Base-by-base conservation (phyloP, 1,140 invertebrate genomes). In the Eciton burchellii region DNA sequence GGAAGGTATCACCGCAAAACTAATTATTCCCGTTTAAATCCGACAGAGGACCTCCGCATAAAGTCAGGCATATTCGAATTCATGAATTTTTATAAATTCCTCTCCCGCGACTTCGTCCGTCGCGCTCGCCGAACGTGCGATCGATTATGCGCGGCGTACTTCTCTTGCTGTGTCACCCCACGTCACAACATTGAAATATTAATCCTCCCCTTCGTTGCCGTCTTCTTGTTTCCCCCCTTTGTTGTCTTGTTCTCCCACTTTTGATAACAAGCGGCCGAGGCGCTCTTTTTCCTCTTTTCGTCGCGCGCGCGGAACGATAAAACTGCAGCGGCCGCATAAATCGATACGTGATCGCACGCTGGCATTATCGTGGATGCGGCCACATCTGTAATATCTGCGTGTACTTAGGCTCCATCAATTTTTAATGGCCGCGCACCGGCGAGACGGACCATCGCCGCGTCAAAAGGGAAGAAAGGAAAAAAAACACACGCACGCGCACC, bases 261-360 rank as follows among this genome's bases (percentile, higher is more conserved):
- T 54, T 56, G 63, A 79, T 68, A 79, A 79, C 62, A 57, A 68
- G 74, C 52, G 19, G 24, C 8, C 35, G 24, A 14, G 43, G 16
- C 49, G 26, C 35, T 29, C 14, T 56, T 65, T 54, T 65, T 54
- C n/a, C n/a, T n/a, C n/a, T n/a, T n/a, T 45, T 54, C 29, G 1
- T 79, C 14, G 74, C 29, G 35, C 35, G 21, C 49, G 26, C 49
- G n/a, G 11, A 79, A 24, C 63, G 74, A 57, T 79, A 79, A 35
- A 79, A 57, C 47, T 43, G 16, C 63, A 12, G 29, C 65, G 35
- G 62, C 24, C 19, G 35, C 56, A 54, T 47, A 49, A 84, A 87
- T 88, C 86, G 73, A 88, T 88, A 76, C 68, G 24, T 68, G 77
- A 88, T 88, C 77, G 81, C 71, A 88, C 71, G 83, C 45, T 85